Percentiles rank a stretch among this genome's conserved stretches.
These are phyloP conservation scores for Corydoras maculifer DNA, from an alignment of 2,113 vertebrate genomes.

Conservation along the genomic window DNA sequence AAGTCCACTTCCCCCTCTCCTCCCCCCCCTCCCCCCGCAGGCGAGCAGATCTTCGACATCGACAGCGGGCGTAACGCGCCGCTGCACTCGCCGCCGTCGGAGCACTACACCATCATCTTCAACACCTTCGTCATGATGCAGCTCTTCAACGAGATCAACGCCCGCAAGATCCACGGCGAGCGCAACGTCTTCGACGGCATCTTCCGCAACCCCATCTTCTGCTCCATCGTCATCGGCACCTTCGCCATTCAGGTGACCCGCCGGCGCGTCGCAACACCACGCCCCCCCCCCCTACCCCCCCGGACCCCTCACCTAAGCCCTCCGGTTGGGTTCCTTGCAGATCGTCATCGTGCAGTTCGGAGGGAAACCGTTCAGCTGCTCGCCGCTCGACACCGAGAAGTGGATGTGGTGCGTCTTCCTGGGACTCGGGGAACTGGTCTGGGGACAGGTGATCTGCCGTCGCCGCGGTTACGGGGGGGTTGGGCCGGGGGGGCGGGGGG, in stretches of 20 bases:
- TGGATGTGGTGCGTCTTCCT: constrained; percentile 99
- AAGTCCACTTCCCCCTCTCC: too few relatives aligned
- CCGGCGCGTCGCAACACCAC: too few relatives aligned
- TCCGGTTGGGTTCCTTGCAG: constrained; percentile 50
- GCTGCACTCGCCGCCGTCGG: constrained; percentile 89
- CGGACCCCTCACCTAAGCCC: background rate
- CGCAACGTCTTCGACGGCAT: constrained; percentile 96
- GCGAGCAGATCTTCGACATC: constrained; percentile 91
- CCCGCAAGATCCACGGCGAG: constrained; percentile 96
- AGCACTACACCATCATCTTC: constrained; percentile 99
- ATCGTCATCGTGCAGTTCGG: constrained; percentile 96
- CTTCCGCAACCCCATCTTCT: constrained; percentile 96
- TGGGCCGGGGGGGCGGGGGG: too few relatives aligned
- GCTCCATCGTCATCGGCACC: constrained; percentile 91
- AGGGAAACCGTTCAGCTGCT: constrained; percentile 96
- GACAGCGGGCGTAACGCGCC: constrained; percentile 92
- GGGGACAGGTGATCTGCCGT: constrained; percentile 85
- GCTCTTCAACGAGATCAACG: constrained; percentile 97
- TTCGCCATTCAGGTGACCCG: constrained; percentile 82
- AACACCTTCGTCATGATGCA: constrained; percentile 99
- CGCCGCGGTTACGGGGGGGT: background rate
- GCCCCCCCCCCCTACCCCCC: too few relatives aligned
- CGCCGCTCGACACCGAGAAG: constrained; percentile 86
- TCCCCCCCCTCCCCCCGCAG: constrained; percentile 54
- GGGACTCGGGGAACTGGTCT: constrained; percentile 90